Evolutionary conservation across 2,888 invertebrate genomes (phyloP), one percentile per base, ranked within the genome.

Genomic region (Temnothorax rugatulus): DNA sequence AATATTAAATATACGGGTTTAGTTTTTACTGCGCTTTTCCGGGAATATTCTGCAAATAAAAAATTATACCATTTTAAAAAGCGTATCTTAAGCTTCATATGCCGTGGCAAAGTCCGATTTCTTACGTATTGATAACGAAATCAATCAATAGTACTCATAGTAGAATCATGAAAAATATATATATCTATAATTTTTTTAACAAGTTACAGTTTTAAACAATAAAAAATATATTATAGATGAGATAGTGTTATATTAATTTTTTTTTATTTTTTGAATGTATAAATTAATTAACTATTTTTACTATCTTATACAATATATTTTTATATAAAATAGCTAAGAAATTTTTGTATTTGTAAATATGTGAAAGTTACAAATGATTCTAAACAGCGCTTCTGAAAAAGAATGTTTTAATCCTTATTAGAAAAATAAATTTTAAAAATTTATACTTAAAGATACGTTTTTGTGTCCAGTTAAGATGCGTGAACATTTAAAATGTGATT

Each of bases 51-150:
- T 11, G 13, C 9, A 57, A 21, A 73, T 73, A 29, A 38, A 21
- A 41, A 73, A 41, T 18, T 25, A 41, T 4, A 0, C 21, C 21
- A 29, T 61, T 15, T 29, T 18, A 61, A 61, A 18, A n/a, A 59
- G 18, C 57, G 13, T 54, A 5, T 69, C 15, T 9, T 34, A 54
- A 38, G 54, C 8, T 71, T 73, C 13, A 25, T 59, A 18, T 41
- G 5, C 11, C 2, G 11, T 59, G 25, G n/a, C 73, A 41, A 73
- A 73, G 54, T 73, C 71, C 38, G 7, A 73, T 73, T 57, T 25
- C 15, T 57, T 57, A 25, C 21, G 11, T 52, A 57, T 71, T 71
- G 73, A 73, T 54, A 73, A 69, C 7, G 4, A 69, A 41, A 73
- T 73, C 0, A 11, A 73, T 59, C 21, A 34, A 7, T 59, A 73